Conservation (phyloP, 1,140 invertebrate genomes). For the Agrypnia vestita region DNA sequence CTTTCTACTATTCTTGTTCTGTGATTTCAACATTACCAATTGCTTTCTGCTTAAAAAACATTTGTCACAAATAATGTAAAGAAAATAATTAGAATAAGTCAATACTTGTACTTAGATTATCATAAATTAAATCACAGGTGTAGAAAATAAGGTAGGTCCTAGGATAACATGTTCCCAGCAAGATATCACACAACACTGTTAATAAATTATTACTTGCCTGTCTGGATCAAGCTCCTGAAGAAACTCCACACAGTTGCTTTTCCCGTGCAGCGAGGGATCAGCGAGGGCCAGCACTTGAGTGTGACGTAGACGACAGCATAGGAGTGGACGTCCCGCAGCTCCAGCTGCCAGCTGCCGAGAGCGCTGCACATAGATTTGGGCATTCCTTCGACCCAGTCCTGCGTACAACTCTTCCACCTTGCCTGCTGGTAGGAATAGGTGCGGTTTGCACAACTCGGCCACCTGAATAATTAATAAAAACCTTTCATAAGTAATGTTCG, state of each 20-base stretch:
- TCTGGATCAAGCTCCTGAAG: slow-evolving; percentile 88
- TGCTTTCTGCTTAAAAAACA: no score
- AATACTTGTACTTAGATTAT: no score
- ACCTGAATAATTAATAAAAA: slow-evolving; percentile 65
- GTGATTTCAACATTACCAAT: no score
- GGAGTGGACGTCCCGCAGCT: slow-evolving; percentile 73
- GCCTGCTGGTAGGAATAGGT: slow-evolving; percentile 86
- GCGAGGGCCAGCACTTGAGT: slow-evolving; percentile 89
- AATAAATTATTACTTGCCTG: slow-evolving; percentile 63
- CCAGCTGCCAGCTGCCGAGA: slow-evolving; percentile 76
- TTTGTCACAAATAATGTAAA: no score
- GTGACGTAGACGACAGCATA: slow-evolving; percentile 67
- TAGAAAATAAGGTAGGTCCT: no score
- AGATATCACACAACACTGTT: no score
- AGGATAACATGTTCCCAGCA: no score
- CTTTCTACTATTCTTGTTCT: no score
- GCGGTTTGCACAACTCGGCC: slow-evolving; percentile 83
- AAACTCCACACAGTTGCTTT: slow-evolving; percentile 82
- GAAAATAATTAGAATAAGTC: no score
- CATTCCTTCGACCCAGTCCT: slow-evolving; percentile 90
- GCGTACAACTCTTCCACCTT: slow-evolving; percentile 93
- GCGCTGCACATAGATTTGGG: slow-evolving; percentile 94
- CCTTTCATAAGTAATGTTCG: background rate
- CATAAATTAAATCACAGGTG: no score
- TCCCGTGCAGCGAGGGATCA: slow-evolving; percentile 89